Evolutionary conservation across 2,113 vertebrate genomes (phyloP), one percentile per base, ranked within the genome.

Genomic region (Ardeotis arabs): DNA sequence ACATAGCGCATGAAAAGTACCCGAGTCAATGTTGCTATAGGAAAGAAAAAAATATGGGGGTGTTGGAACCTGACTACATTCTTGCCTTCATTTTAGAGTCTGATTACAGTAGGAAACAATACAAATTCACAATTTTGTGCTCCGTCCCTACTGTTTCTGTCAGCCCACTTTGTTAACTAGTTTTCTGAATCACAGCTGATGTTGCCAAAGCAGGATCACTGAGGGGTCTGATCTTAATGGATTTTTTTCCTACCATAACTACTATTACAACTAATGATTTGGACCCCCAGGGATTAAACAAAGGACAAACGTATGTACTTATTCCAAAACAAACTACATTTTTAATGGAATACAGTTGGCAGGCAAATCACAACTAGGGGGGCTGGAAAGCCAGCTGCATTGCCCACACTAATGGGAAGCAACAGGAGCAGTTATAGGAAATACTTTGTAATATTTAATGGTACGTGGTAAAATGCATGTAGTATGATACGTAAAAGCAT

Each of bases 301-400:
- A 93, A 96, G 64, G 72, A 92, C 79, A 90, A 93, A 85, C 10
- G 10, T 77, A 66, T 77, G 63, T 90, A 83, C 72, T 86, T 77
- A 96, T 39, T 96, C 59, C 82, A 78, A 91, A 94, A 77, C 85
- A 93, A 85, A 80, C 44, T 93, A 77, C 83, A 96, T 88, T 84
- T 94, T 95, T 96, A 96, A 96, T 96, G 82, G 88, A 85, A 17
- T 70, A 70, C 44, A 81, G 60, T 78, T 93, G 93, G 90, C 79
- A 90, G 68, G 52, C 92, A 77, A 84, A 84, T 59, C 85, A 49
- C 90, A 95, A 7, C 23, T 12, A 8, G 33, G 52, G 52, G 59
- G 50, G 37, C 66, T 87, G 66, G 79, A 72, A 94, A 77, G 68
- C 37, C 52, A 92, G 66, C 23, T 66, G 72, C 60, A 76, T 41